Conservation (phyloP, 30 jellyfish, hydroid and myxozoan species). For the Aurelia sp. region DNA sequence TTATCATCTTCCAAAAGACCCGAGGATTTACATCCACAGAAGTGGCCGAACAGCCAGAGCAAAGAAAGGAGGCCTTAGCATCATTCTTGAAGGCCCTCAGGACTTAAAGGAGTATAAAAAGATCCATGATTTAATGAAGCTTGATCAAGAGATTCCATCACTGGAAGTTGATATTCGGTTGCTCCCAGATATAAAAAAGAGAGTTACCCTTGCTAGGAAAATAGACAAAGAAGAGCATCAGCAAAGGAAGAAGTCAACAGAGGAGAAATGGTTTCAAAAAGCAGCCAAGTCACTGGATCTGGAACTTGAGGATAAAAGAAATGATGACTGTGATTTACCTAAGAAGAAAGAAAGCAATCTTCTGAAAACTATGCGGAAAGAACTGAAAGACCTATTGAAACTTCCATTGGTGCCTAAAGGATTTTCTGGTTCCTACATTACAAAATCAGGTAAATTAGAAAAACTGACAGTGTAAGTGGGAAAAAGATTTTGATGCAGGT, state of each 20-base stretch:
- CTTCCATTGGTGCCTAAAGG: conserved; percentile 80
- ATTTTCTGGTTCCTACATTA: conserved; percentile 86
- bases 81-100: conserved; percentile 83
- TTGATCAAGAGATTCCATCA: conserved; percentile 57
- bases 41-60: conserved; percentile 99
- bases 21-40: conserved; percentile 88
- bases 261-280: conserved; percentile 65
- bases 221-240: conserved; percentile 84
- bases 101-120: conserved; percentile 81
- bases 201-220: conserved; percentile 76
- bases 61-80: conserved; percentile 71
- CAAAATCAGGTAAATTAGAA: conserved; percentile 75
- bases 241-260: conserved; percentile 50
- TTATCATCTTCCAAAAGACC: conserved; percentile 93
- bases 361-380: conserved; percentile 25
- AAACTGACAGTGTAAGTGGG: conserved; percentile 9
- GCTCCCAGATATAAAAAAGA: conserved; percentile 67
- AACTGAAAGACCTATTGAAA: conserved; percentile 50
- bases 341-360: conserved; percentile 27
- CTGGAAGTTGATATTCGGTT: conserved; percentile 64
- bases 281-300: conserved; percentile 84
- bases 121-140: conserved; percentile 70
- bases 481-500: too few species aligned
- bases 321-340: background rate
- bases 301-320: conserved; percentile 57